Evolutionary conservation across 2,113 vertebrate species (phyloP), one percentile per base, ranked within the genome.

Genomic region (Tenrec ecaudatus): DNA sequence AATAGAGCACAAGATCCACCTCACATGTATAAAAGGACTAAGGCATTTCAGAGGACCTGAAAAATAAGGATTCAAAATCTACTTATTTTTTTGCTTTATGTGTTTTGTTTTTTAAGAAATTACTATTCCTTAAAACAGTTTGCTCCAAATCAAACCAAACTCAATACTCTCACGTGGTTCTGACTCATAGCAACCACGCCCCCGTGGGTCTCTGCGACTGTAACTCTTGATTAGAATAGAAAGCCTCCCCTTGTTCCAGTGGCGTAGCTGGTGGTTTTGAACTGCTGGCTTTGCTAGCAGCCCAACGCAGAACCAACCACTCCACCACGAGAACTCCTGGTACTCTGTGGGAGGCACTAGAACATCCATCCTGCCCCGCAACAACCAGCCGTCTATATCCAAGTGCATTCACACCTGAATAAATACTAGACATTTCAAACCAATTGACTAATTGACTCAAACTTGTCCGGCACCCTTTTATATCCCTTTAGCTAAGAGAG

Each of bases 21-120:
- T 86, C 47, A 43, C 14, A 68, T 64, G 2, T n/a, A 43, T 91
- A 62, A 69, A 82, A n/a, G 75, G 12, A 71, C 66, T 43, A 79
- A 95, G 73, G 36, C 3, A 91, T 88, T 91, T 88, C 77, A 68
- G 11, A 86, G 38, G 4, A 89, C 78, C 38, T 31, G 36, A 79
- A 53, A 53, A 53, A 53, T 5, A 53, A 62, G 14, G 23, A 82
- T 73, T 91, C 62, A 77, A 86, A 88, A 53, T 64, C 11, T 29
- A 36, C 53, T n/a, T 90, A 33, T 71, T n/a, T 91, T 2, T 82
- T 31, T 78, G 14, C 16, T 77, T 77, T 79, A 17, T 81, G 15
- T 91, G 80, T n/a, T 84, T 73, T 86, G 76, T 71, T 79, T 36
- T 83, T 88, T 88, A 88, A 93, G 82, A 80, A 90, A 66, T 31